Evolutionary conservation across 2,797 vertebrate species (phyloP).

Genomic region (Danio choprae): DNA sequence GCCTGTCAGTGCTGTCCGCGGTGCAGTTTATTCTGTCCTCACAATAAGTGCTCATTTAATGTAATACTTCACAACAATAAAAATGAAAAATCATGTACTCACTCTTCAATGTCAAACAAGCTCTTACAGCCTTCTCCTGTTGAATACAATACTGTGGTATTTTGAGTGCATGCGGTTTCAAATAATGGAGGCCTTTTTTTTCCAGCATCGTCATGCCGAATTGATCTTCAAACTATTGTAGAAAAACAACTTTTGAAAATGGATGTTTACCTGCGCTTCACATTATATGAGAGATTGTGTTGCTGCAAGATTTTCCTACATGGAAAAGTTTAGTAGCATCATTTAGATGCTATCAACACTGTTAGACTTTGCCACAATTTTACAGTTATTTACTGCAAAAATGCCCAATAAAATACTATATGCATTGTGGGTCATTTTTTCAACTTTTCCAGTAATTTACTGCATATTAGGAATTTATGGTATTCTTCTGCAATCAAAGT

Average conservation of each 20-base stretch:
- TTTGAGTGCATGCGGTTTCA: not conserved
- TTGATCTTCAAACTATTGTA: not conserved
- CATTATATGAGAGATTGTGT: not conserved
- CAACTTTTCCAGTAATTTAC: no score
- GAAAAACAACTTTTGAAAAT: not conserved
- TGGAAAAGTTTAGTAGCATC: not conserved
- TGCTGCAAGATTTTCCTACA: not conserved
- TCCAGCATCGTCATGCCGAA: not conserved
- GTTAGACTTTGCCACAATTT: no score
- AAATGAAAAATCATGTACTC: not conserved
- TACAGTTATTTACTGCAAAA: no score
- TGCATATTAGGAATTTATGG: no score
- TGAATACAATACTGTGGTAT: not conserved
- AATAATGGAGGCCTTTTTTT: not conserved
- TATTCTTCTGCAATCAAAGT: no score
- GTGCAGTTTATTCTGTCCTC: not conserved
- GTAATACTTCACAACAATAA: not conserved
- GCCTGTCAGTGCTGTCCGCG: not conserved
- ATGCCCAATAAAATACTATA: no score
- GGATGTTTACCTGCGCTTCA: not conserved
- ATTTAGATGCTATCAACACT: no score
- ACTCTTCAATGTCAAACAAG: not conserved
- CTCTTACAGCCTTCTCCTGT: not conserved
- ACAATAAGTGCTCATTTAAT: not conserved
- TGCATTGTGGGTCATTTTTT: no score